A percentile compares a stretch with the other conserved stretches of the same genome.
Conservation (phyloP, 1,140 invertebrate genomes). For the Polypedilum vanderplanki region DNA sequence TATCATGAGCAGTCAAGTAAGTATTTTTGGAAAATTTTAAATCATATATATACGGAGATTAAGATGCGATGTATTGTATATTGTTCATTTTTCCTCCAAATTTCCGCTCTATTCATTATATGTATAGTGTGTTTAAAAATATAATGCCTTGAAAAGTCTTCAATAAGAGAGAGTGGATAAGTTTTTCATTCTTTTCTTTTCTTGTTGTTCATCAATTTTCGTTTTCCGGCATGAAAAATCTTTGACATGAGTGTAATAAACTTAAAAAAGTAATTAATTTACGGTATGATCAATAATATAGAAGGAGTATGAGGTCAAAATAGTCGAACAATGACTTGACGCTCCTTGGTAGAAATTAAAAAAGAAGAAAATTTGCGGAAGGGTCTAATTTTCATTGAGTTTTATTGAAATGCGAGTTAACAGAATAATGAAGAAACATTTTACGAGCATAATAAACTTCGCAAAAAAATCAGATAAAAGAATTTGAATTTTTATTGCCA, state of each 20-base stretch:
- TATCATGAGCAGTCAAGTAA: background rate
- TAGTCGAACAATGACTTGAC: background rate
- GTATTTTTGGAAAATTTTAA: background rate
- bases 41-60: background rate
- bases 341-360: background rate
- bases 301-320: background rate
- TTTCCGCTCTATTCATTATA: no score
- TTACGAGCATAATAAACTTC: background rate
- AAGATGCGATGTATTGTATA: no score
- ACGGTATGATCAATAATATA: background rate
- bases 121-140: no score
- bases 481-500: background rate
- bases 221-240: no score
- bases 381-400: background rate
- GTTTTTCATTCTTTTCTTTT: no score
- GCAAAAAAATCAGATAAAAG: constrained; percentile 18
- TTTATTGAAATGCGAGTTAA: background rate
- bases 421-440: background rate
- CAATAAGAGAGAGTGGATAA: no score
- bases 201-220: no score
- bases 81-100: no score
- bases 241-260: no score
- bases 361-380: background rate
- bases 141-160: no score
- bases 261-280: background rate